Evolutionary conservation across 2,888 invertebrate species (phyloP).

Genomic region (Salticus scenicus): DNA sequence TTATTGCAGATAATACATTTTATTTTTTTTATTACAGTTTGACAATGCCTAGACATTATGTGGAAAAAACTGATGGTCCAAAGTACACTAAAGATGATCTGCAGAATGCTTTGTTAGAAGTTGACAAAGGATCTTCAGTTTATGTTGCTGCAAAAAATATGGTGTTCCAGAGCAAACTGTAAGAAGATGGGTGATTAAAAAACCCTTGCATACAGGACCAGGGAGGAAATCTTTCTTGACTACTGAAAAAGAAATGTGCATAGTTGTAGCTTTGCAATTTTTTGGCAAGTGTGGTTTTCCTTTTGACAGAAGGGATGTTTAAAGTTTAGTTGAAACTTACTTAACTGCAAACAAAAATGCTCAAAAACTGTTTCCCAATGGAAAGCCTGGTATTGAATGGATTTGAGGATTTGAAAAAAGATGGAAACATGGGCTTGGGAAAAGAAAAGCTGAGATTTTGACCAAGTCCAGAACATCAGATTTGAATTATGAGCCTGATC

Average conservation of each 20-base stretch:
- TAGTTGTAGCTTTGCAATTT: constrained; percentile 5
- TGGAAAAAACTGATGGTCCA: constrained; percentile 13
- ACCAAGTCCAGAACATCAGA: neutral
- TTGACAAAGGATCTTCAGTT: constrained; percentile 18
- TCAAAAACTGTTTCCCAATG: constrained; percentile 9
- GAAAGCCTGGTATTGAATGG: neutral
- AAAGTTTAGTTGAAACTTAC: constrained; percentile 15
- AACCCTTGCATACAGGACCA: constrained; percentile 5
- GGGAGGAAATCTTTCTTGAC: neutral
- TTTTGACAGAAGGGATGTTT: constrained; percentile 9
- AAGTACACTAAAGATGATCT: neutral
- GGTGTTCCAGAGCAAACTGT: neutral
- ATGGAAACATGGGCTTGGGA: neutral
- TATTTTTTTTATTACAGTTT: constrained; percentile 8
- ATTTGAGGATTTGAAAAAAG: neutral
- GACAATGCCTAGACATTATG: constrained; percentile 19
- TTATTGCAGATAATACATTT: constrained; percentile 16
- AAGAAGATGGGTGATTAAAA: neutral
- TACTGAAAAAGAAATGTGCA: constrained; percentile 16
- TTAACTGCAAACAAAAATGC: neutral
- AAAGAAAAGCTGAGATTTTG: neutral
- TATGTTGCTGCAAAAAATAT: constrained; percentile 15
- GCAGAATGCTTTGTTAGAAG: constrained; percentile 8
- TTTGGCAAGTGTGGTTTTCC: constrained; percentile 18
- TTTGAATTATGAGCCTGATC: neutral